Conservation (phyloP, 1,140 invertebrate genomes). For the Eubasilissa regina region DNA sequence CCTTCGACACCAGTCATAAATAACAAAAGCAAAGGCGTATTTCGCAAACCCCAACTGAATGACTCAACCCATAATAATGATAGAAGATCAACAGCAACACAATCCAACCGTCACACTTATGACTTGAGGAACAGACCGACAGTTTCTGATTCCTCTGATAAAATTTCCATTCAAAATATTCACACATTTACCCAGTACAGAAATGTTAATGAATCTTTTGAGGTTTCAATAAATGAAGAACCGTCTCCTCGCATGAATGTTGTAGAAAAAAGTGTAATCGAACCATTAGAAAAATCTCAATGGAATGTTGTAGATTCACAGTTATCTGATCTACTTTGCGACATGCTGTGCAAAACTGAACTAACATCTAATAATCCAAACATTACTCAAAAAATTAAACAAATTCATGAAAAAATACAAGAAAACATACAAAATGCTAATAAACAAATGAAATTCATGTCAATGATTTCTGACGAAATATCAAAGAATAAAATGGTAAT, state of each 20-base stretch:
- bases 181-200: constrained; percentile 39
- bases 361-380: constrained; percentile 2
- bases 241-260: constrained; percentile 15
- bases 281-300: background rate
- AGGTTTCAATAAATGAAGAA: constrained; percentile 29
- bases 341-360: constrained; percentile 35
- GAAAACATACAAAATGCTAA: constrained; percentile 16
- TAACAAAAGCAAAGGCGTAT: background rate
- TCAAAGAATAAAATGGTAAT: constrained; percentile 23
- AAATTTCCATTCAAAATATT: background rate
- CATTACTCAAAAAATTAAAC: constrained; percentile 1
- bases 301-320: background rate
- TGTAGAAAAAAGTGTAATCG: constrained; percentile 21
- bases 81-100: background rate
- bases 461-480: background rate
- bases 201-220: constrained; percentile 45
- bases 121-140: constrained; percentile 20
- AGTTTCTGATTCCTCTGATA: background rate
- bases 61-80: background rate
- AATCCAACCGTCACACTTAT: background rate
- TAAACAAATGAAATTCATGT: constrained; percentile 19
- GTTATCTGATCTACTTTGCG: constrained; percentile 34
- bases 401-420: constrained; percentile 14
- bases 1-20: background rate
- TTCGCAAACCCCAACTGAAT: background rate